Percentiles rank a stretch among this genome's conserved stretches.
Conservation (phyloP, 2,888 invertebrate genomes). For the Drosophila leonis region DNA sequence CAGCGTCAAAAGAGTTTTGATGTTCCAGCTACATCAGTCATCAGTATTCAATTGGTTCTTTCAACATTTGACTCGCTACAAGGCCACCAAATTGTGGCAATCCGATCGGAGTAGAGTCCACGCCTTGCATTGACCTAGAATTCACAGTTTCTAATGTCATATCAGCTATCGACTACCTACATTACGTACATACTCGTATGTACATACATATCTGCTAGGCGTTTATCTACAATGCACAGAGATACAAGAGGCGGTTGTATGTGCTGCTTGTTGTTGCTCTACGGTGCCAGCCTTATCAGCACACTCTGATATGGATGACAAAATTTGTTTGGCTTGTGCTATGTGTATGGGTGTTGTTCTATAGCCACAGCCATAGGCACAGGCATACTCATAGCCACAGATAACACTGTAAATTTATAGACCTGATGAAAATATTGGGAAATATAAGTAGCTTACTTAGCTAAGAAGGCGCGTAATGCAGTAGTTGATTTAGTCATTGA, state of each 20-base stretch:
- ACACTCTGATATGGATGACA: constrained; percentile 55
- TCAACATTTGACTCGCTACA: constrained; percentile 41
- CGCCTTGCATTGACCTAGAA: constrained; percentile 53
- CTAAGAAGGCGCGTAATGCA: constrained; percentile 36
- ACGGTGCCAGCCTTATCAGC: constrained; percentile 47
- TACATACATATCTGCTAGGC: constrained; percentile 4
- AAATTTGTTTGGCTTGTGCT: constrained; percentile 60
- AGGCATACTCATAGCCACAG: constrained; percentile 35
- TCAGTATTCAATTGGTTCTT: constrained; percentile 50
- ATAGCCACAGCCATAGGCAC: constrained; percentile 1
- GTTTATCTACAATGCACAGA: constrained; percentile 9
- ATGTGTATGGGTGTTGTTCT: constrained; percentile 14
- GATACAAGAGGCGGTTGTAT: not conserved
- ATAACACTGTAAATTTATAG: constrained; percentile 57
- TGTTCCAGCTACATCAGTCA: constrained; percentile 32
- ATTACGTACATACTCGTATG: not conserved
- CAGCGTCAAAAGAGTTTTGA: constrained; percentile 30
- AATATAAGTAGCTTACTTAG: constrained; percentile 33
- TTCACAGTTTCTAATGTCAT: constrained; percentile 27
- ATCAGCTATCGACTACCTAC: constrained; percentile 28
- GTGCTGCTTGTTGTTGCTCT: constrained; percentile 2
- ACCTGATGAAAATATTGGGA: constrained; percentile 50
- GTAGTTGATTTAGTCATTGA: constrained; percentile 56
- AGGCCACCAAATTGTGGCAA: constrained; percentile 35
- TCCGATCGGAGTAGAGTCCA: constrained; percentile 11